A percentile compares a stretch with the other conserved stretches of the same genome.
Conservation (phyloP, 2,888 invertebrate genomes). For the Andrena haemorrhoa region DNA sequence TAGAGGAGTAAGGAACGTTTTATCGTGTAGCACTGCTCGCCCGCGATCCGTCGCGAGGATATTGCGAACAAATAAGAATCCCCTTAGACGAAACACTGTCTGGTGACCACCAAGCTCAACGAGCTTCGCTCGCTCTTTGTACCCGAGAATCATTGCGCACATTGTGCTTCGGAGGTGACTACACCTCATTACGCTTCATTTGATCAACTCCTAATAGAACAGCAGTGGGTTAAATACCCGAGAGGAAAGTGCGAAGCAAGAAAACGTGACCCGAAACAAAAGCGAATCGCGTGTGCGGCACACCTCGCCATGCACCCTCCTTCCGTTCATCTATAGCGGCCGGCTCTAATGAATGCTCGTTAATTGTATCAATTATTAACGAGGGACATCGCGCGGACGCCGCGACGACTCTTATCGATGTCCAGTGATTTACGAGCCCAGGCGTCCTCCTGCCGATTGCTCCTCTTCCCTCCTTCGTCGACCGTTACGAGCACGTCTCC, state of each 20-base stretch:
- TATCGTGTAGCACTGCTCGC: background rate
- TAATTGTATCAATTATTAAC: conserved; percentile 84
- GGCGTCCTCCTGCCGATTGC: conserved; percentile 44
- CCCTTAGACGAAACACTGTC: conserved; percentile 1
- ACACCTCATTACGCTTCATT: background rate
- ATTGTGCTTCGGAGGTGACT: too few species aligned
- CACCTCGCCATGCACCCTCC: conserved; percentile 38
- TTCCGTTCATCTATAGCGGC: conserved; percentile 53
- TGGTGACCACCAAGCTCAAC: background rate
- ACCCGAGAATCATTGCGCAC: background rate
- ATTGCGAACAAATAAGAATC: background rate
- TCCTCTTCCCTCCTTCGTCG: conserved; percentile 19
- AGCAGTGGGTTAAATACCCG: background rate
- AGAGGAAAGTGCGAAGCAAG: background rate
- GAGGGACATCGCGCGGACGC: conserved; percentile 76
- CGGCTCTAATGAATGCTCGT: conserved; percentile 80
- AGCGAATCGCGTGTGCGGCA: conserved; percentile 62
- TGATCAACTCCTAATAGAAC: background rate
- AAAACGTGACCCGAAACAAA: conserved; percentile 49
- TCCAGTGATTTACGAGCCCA: conserved; percentile 79
- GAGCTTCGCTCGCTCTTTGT: background rate
- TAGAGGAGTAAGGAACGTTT: background rate
- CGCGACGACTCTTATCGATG: conserved; percentile 80
- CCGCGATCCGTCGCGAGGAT: background rate
- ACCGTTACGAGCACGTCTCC: background rate